These are phyloP conservation scores for Diadromus collaris DNA, from an alignment of 2,888 invertebrate genomes.

Conservation along the genomic window DNA sequence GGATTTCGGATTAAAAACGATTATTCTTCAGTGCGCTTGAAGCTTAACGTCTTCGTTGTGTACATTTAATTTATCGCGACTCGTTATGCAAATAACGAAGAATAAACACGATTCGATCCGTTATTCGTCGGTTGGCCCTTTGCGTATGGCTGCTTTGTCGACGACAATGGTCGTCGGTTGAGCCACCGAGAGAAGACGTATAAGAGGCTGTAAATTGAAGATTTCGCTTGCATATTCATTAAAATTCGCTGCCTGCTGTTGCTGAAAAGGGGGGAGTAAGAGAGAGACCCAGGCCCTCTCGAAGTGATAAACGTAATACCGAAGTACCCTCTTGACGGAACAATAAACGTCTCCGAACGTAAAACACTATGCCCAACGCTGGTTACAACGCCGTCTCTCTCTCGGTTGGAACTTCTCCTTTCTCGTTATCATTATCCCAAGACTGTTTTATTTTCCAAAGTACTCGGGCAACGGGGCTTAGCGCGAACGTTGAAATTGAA, in stretches of 20 bases:
- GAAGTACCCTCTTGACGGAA: slow-evolving; percentile 50
- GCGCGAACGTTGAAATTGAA: slow-evolving; percentile 49
- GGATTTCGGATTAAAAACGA: slow-evolving; percentile 26
- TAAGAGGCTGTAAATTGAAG: slow-evolving; percentile 32
- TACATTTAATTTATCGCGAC: slow-evolving; percentile 10
- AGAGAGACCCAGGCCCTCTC: slow-evolving; percentile 2
- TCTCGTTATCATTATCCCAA: slow-evolving; percentile 54
- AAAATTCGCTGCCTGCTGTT: slow-evolving; percentile 31
- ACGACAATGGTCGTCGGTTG: slow-evolving; percentile 10
- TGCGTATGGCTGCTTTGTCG: not conserved
- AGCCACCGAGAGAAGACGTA: slow-evolving; percentile 12
- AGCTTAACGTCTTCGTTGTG: not conserved
- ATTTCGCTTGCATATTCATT: slow-evolving; percentile 54
- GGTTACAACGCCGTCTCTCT: not conserved
- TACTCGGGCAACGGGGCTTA: slow-evolving; percentile 24
- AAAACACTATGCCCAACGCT: slow-evolving; percentile 40
- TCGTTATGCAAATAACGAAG: slow-evolving; percentile 30
- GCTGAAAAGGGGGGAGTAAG: not conserved
- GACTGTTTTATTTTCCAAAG: slow-evolving; percentile 49
- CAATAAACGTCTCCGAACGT: slow-evolving; percentile 49
- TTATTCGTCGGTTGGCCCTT: not conserved
- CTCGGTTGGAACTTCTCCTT: slow-evolving; percentile 10
- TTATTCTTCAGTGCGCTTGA: slow-evolving; percentile 15
- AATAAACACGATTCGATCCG: slow-evolving; percentile 15
- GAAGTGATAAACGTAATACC: slow-evolving; percentile 52